Evolutionary conservation across 2,113 vertebrate species (phyloP).

Genomic region (Tetrao urogallus): DNA sequence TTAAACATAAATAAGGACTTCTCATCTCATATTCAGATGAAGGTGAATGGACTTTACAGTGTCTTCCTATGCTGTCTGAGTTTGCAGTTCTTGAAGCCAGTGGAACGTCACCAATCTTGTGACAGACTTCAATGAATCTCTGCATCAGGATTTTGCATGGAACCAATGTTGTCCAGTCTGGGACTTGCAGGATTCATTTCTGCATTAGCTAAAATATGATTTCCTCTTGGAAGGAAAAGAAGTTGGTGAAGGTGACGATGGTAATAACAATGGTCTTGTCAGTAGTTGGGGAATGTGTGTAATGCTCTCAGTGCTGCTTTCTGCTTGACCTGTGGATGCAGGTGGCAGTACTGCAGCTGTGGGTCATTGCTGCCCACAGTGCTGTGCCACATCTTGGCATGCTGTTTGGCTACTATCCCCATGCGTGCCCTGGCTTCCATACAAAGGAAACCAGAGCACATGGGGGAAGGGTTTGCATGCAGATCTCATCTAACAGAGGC

Average conservation of each 20-base stretch:
- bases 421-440: not conserved
- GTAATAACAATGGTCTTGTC: not conserved
- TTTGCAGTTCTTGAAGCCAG: not conserved
- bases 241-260: not conserved
- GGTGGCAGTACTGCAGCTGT: not conserved
- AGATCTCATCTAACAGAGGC: not conserved
- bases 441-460: rapidly evolving
- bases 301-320: not conserved
- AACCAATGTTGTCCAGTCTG: not conserved
- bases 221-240: not conserved
- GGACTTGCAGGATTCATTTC: not conserved
- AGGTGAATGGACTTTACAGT: not conserved
- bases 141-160: not conserved
- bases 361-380: not conserved
- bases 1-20: not conserved
- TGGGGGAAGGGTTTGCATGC: not conserved
- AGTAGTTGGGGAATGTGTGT: not conserved
- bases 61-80: not conserved
- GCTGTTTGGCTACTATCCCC: not conserved
- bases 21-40: rapidly evolving
- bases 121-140: not conserved
- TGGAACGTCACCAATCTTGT: not conserved
- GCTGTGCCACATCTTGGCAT: rapidly evolving
- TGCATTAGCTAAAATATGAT: not conserved
- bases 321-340: not conserved